Conservation (phyloP, 2,888 invertebrate genomes). For the Drosophila pegasa region DNA sequence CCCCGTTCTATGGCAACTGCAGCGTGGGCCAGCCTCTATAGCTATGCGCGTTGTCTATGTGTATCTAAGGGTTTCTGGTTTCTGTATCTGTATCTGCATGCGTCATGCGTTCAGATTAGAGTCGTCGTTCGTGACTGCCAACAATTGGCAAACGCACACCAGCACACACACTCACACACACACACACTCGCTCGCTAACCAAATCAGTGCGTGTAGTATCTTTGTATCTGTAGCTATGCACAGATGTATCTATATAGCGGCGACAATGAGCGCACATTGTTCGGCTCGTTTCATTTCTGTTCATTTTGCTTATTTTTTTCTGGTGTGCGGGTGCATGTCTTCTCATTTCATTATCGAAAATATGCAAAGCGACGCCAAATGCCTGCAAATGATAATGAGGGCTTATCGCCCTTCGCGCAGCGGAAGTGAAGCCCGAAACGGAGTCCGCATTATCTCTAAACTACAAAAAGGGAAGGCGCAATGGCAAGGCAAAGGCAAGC, state of each 20-base stretch:
- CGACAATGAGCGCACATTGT: conserved; percentile 73
- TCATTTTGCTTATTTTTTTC: conserved; percentile 20
- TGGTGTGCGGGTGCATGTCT: conserved; percentile 74
- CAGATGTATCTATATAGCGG: conserved; percentile 27
- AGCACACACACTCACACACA: conserved; percentile 1
- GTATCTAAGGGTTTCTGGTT: conserved; percentile 18
- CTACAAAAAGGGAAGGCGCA: neutral
- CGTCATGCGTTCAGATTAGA: conserved; percentile 69
- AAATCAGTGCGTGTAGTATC: conserved; percentile 63
- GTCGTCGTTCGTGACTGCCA: conserved; percentile 68
- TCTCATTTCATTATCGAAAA: conserved; percentile 74
- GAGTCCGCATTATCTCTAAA: conserved; percentile 8
- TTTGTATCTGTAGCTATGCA: conserved; percentile 25
- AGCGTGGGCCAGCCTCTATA: conserved; percentile 41
- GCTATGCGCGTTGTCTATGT: conserved; percentile 20
- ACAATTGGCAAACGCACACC: conserved; percentile 54
- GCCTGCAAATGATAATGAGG: conserved; percentile 76
- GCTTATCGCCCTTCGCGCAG: conserved; percentile 58
- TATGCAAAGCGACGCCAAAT: conserved; percentile 49
- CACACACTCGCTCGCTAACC: conserved; percentile 15
- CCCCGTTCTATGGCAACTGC: conserved; percentile 51
- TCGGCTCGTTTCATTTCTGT: conserved; percentile 34
- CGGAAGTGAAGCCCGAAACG: conserved; percentile 40
- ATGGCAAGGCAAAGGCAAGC: neutral
- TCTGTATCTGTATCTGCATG: conserved; percentile 57